Conservation (phyloP, 2,797 vertebrate species). For the Percopsis omiscomaycus region DNA sequence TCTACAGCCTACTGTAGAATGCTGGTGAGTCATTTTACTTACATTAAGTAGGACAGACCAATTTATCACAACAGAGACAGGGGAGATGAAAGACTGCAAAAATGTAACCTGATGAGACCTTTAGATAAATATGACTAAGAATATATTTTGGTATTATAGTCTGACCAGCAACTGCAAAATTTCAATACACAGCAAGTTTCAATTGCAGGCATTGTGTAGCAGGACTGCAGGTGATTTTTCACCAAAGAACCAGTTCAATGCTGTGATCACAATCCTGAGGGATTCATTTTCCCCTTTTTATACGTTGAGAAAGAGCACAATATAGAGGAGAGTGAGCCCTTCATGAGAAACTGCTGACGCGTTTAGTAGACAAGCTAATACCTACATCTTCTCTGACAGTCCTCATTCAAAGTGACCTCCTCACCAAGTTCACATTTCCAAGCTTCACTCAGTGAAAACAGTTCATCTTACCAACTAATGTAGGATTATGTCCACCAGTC, state of each 20-base stretch:
- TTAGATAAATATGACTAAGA: neutral
- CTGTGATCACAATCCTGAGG: constrained; percentile 16
- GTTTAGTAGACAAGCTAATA: constrained; percentile 24
- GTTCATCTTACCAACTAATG: constrained; percentile 42
- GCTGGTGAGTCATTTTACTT: constrained; percentile 2
- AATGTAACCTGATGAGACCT: neutral
- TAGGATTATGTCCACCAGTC: constrained; percentile 31
- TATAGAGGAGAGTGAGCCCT: constrained; percentile 23
- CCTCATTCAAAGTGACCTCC: constrained; percentile 59
- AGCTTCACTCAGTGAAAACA: constrained; percentile 40
- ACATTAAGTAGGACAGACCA: constrained; percentile 2
- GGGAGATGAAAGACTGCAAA: constrained; percentile 14
- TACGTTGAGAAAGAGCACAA: constrained; percentile 22
- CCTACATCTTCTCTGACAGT: constrained; percentile 40
- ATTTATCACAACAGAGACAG: constrained; percentile 8
- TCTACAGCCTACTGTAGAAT: neutral
- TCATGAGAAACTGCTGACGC: constrained; percentile 26
- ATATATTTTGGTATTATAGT: neutral
- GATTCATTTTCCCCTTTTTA: constrained; percentile 31
- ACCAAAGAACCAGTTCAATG: constrained; percentile 8
- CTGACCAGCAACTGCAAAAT: neutral
- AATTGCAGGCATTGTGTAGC: constrained; percentile 5
- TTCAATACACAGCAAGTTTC: neutral
- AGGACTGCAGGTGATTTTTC: neutral
- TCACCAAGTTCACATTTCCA: constrained; percentile 60